Base-by-base conservation (phyloP, 2,113 vertebrate genomes). In the Dissostichus mawsoni region DNA sequence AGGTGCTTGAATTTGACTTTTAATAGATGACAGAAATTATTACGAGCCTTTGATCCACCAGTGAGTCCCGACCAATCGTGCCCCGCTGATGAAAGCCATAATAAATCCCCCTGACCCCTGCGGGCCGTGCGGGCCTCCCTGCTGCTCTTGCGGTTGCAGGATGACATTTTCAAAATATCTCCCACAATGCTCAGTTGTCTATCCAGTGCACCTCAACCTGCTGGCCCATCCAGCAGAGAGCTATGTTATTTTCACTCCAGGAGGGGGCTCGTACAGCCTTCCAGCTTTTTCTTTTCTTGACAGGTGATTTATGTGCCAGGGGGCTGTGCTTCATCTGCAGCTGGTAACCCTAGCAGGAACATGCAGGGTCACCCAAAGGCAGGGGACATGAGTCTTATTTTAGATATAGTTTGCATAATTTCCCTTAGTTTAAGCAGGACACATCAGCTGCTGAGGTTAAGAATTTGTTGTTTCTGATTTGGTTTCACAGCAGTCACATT, bases 161-260 rank as follows among this genome's bases (percentile, higher is more conserved):
- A 41, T 87, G 87, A 86, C 86, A 84, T 90, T 90, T 90, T 65
- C 61, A 84, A 85, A 92, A 90, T 89, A 86, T 84, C 82, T 87
- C 76, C 69, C 59, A n/a, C 66, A 1, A 33, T 81, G 7, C 83
- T 82, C 85, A 62, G 64, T 80, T 82, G 86, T 89, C 91, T 69
- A 65, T 61, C 80, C n/a, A 9, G 11, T 63, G 80, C 76, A 74
- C 80, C 79, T 85, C 45, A 58, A 56, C 59, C 80, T 56, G 41
- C 48, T 70, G 69, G 73, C 51, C 71, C 75, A 14, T 74, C 62
- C 59, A 70, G 72, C 56, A 73, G 69, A 79, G 56, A 82, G 52
- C 33, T 63, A 4, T 63, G 75, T 73, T 85, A 86, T 90, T 90
- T 85, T 85, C 65, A 68, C 72, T 74, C n/a, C 10, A 23, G 55